Conservation (phyloP, 2,113 vertebrate species). For the Pteronura brasiliensis region DNA sequence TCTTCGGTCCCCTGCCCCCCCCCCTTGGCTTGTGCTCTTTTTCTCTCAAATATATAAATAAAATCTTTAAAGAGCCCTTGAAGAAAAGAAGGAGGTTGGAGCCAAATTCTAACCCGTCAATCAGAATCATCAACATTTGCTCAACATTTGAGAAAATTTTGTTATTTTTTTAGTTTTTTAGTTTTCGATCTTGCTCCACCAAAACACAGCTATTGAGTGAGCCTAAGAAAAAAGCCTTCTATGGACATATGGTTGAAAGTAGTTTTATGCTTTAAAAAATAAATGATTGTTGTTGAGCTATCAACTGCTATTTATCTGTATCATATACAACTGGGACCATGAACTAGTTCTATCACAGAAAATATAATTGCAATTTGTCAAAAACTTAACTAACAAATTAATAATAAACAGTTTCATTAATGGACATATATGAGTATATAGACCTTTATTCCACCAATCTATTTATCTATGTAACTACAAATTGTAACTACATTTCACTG, state of each 20-base stretch:
- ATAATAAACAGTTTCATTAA: slow-evolving; percentile 1
- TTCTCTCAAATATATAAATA: not conserved
- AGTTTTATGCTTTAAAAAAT: not conserved
- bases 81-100: not conserved
- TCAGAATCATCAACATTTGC: not conserved
- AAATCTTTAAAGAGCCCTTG: not conserved
- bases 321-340: not conserved
- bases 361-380: not conserved
- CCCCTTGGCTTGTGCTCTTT: not conserved
- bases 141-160: too few relatives aligned
- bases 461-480: not conserved
- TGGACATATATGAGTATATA: not conserved
- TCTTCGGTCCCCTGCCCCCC: too few relatives aligned
- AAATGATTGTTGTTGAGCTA: not conserved
- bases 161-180: too few relatives aligned
- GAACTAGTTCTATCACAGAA: not conserved
- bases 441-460: not conserved
- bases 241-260: not conserved
- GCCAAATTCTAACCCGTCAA: not conserved
- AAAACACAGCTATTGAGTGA: not conserved
- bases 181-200: not conserved
- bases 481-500: slow-evolving; percentile 28
- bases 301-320: not conserved
- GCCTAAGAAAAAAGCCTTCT: not conserved
- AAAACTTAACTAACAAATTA: slow-evolving; percentile 31